Evolutionary conservation across 2,113 vertebrate genomes (phyloP).

Genomic region (Beaufortia kweichowensis): DNA sequence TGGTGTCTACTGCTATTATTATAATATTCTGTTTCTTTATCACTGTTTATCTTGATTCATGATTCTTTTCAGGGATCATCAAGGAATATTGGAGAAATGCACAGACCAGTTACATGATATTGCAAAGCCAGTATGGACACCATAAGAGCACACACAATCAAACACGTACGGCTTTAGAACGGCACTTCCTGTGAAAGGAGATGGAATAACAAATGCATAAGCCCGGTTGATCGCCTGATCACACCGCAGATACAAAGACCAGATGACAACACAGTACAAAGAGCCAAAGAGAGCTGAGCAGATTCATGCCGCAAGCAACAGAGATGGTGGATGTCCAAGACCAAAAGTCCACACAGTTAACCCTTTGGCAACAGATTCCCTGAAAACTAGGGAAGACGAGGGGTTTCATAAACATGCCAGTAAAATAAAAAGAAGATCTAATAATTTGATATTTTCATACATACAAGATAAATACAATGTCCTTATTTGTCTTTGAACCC

Average conservation of each 20-base stretch:
- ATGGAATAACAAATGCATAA: constrained; percentile 79
- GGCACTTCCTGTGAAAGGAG: background rate
- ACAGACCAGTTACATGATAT: background rate
- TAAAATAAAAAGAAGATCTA: constrained; percentile 75
- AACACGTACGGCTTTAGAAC: background rate
- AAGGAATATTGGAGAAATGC: background rate
- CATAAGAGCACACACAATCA: background rate
- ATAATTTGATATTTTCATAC: constrained; percentile 78
- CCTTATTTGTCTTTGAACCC: constrained; percentile 68
- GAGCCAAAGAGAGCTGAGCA: constrained; percentile 83
- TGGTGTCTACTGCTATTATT: too few relatives aligned
- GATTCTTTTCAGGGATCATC: background rate
- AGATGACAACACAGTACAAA: constrained; percentile 86
- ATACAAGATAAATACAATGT: constrained; percentile 83
- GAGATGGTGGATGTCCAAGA: constrained; percentile 83
- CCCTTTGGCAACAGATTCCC: constrained; percentile 90
- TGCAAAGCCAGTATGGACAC: background rate
- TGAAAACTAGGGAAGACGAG: constrained; percentile 70
- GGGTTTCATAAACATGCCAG: constrained; percentile 94
- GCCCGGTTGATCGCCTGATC: constrained; percentile 77
- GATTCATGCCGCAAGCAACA: constrained; percentile 89
- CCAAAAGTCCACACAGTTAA: constrained; percentile 81
- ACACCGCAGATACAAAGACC: constrained; percentile 79
- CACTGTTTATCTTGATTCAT: background rate
- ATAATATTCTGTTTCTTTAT: too few relatives aligned